These are phyloP conservation scores for Oreortyx pictus DNA, from an alignment of 2,797 vertebrate genomes.

Conservation along the genomic window DNA sequence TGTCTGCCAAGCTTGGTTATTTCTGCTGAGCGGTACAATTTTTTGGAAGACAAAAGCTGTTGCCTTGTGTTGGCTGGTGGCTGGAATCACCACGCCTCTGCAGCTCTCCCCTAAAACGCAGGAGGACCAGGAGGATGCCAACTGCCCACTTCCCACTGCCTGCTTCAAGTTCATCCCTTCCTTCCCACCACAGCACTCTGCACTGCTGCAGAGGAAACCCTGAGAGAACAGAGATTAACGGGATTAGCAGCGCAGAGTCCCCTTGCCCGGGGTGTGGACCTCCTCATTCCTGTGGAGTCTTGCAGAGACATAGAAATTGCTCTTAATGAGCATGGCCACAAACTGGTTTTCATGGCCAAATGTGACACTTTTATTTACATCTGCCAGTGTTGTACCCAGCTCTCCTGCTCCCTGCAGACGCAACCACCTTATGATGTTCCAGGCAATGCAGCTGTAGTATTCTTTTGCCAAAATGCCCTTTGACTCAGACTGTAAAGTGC, in stretches of 20 bases:
- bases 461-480: conserved; percentile 39
- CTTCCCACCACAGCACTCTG: not conserved
- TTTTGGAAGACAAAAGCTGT: conserved; percentile 25
- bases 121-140: not conserved
- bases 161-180: conserved; percentile 12
- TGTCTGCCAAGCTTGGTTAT: not conserved
- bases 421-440: conserved; percentile 25
- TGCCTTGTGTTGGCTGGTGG: not conserved
- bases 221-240: conserved; percentile 23
- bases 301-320: conserved; percentile 34
- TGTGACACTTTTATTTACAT: conserved; percentile 61
- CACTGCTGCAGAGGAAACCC: conserved; percentile 21
- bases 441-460: conserved; percentile 2
- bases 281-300: conserved; percentile 35
- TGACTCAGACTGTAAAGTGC: not conserved
- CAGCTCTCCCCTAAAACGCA: not conserved
- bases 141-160: not conserved
- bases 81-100: not conserved
- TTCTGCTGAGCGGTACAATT: conserved; percentile 3
- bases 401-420: not conserved
- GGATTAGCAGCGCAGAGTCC: conserved; percentile 42
- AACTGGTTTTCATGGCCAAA: conserved; percentile 59
- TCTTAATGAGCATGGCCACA: conserved; percentile 34
- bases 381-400: conserved; percentile 26
- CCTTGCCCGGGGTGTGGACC: conserved; percentile 7